Base-by-base conservation (phyloP, 1,140 invertebrate species). In the Drosophila seguyi region DNA sequence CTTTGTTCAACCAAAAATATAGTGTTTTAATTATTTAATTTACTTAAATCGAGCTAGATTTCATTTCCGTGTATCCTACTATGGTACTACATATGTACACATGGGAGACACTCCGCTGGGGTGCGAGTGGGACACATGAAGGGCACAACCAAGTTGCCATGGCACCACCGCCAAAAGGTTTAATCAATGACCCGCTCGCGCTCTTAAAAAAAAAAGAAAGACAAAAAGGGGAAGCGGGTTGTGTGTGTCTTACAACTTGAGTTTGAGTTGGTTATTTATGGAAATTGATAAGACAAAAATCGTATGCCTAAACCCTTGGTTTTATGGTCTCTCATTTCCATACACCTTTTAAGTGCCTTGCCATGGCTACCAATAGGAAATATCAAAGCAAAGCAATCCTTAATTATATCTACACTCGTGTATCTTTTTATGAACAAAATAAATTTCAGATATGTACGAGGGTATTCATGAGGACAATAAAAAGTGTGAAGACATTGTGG, bases 211-310 rank as follows among this genome's bases (percentile, higher is more conserved):
- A 11, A 16, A 42, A 29, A 0, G 4, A 11, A 34, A n/a, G 0
- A 13, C n/a, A n/a, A 16, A 18, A 11, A 29, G 58, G 18, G 52
- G 11, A n/a, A 27, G 45, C 8, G 47, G 16, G 47, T 48, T 25
- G n/a, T n/a, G 38, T 34, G 47, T 55, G 38, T 39, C 61, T 52
- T 34, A 69, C 41, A 45, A 66, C 47, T 85, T 72, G 47, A 69
- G 63, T 69, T 71, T 48, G 18, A 58, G 65, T 71, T 44, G 75
- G 59, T 71, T 86, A 79, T 87, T 87, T 83, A 88, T 87, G 79
- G 63, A 87, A 78, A 81, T 81, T 86, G 81, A 85, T 85, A 85
- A 86, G 82, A 55, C 13, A 52, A 68, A 67, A 85, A 67, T 65
- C 41, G 58, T 71, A 67, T 20, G 53, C 20, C 60, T 56, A 68